Evolutionary conservation across 2,113 vertebrate genomes (phyloP), one percentile per base, ranked within the genome.

Genomic region (Pterocles burchelli): DNA sequence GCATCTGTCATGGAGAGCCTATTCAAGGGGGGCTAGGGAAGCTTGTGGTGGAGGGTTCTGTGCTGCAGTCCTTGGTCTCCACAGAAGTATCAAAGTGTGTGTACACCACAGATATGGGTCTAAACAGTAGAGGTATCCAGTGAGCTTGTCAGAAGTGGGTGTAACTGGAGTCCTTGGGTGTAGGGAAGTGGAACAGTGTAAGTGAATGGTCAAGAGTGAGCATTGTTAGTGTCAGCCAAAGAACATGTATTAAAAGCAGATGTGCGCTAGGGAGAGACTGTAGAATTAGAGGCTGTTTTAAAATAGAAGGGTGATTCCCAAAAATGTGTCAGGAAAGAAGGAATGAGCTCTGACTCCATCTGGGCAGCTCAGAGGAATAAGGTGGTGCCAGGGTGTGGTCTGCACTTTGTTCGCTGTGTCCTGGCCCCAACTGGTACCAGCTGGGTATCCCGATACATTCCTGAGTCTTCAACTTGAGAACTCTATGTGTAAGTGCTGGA

Each of bases 31-130:
- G 24, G 21, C 11, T n/a, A 6, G 33, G 38, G 77, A 85, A 36
- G 5, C 17, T 38, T 71, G 62, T 2, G 13, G 49, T 51, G 13
- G 38, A 41, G 17, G 9, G 3, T 80, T 86, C 62, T 93, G 36
- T 87, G 59, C 68, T 0, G 0, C 22, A 43, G 34, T 63, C 34
- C 6, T 63, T 0, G 0, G 4, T 34, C 10, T 15, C 61, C 19
- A 6, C 31, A 59, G 65, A 17, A 20, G 25, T 28, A 21, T 34
- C 10, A 4, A 45, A 41, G 58, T 22, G 28, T 9, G 41, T 16
- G 73, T 28, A 29, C 21, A 12, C 25, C 18, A 33, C 26, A 13
- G n/a, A 3, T 41, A 3, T 0, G 1, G 20, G n/a, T 45, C 55
- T 91, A 33, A 31, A 7, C 66, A 36, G 20, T 3, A 46, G 38